phyloP scores from a whole-genome alignment of 2,797 vertebrate genomes.

The Myiotriccus ornatus region DNA sequence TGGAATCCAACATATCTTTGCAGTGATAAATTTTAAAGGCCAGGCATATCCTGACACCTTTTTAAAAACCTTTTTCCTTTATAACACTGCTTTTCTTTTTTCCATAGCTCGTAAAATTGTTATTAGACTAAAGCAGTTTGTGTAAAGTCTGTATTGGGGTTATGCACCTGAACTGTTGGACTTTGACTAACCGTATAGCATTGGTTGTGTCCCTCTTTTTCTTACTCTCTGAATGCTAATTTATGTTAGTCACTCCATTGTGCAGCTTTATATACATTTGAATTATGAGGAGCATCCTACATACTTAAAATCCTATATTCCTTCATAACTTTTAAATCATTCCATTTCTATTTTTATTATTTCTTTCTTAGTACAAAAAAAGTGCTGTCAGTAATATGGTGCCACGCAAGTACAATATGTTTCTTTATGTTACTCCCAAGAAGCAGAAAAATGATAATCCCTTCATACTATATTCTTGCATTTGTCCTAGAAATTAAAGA shows the following conservation, averaged over 20 bases:
- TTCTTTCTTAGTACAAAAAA: neutral
- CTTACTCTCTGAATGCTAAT: neutral
- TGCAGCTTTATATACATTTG: neutral
- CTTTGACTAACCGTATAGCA: neutral
- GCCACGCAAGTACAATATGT: rapidly evolving
- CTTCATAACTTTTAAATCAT: neutral
- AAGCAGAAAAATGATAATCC: neutral
- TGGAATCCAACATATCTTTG: neutral
- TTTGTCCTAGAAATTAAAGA: neutral
- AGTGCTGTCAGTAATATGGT: neutral
- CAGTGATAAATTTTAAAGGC: neutral
- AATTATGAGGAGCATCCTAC: neutral
- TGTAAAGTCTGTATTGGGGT: neutral
- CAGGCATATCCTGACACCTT: neutral
- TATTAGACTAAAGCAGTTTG: neutral
- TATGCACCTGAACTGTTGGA: neutral
- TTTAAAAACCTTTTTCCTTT: neutral
- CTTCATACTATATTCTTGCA: neutral
- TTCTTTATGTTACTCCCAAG: neutral
- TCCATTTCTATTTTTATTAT: neutral
- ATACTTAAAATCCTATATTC: neutral
- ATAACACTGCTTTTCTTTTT: neutral
- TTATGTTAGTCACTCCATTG: neutral
- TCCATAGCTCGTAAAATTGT: neutral
- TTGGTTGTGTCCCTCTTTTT: neutral